Conservation (phyloP, 92 coral and sea anemone genomes). For the Palythoa heliodiscus region DNA sequence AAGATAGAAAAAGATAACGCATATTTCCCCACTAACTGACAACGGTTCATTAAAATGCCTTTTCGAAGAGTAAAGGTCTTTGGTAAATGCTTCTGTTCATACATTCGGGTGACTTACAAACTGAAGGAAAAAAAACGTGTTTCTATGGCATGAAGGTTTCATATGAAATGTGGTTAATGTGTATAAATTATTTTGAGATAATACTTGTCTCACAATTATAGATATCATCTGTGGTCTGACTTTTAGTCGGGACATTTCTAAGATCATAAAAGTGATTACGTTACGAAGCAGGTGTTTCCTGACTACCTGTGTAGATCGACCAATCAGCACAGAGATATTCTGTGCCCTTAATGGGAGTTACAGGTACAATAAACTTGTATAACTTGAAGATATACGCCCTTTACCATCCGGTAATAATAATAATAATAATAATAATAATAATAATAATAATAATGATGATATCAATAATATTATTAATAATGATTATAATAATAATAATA, state of each 20-base stretch:
- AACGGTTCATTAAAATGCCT: neutral
- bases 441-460: too few relatives aligned
- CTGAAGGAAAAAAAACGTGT: neutral
- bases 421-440: too few relatives aligned
- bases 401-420: too few relatives aligned
- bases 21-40: conserved; percentile 4
- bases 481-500: too few relatives aligned
- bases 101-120: neutral
- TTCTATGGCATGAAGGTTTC: conserved; percentile 6
- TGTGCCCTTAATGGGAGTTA: neutral
- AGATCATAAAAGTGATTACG: conserved; percentile 42
- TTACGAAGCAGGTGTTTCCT: conserved; percentile 13
- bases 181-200: conserved; percentile 21
- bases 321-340: conserved; percentile 6
- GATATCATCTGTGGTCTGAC: conserved; percentile 34
- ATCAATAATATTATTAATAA: too few relatives aligned
- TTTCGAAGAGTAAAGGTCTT: neutral
- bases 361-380: conserved; percentile 3
- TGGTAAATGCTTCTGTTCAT: neutral
- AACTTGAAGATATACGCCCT: neutral
- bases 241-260: neutral
- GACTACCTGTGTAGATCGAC: conserved; percentile 10
- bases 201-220: conserved; percentile 4
- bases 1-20: conserved; percentile 3
- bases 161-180: neutral